Evolutionary conservation across 2,797 vertebrate species (phyloP).

Genomic region (Melanotaenia nigrans): DNA sequence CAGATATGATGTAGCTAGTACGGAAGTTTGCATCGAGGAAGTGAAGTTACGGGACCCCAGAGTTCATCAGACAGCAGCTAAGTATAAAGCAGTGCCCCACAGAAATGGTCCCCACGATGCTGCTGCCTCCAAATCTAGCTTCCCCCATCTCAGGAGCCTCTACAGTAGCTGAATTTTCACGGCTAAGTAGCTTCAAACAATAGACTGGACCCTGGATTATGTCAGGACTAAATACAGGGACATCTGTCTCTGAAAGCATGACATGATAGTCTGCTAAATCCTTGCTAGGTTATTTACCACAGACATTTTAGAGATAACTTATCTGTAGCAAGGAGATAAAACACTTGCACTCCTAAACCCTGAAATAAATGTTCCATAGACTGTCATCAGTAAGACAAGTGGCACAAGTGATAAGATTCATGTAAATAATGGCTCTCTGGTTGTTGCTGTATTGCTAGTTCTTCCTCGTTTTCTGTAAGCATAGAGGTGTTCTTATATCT

Average conservation of each 20-base stretch:
- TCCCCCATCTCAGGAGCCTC: constrained; percentile 8
- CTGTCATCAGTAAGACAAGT: constrained; percentile 20
- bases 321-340: background rate
- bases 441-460: constrained; percentile 34
- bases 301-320: background rate
- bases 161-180: constrained; percentile 43
- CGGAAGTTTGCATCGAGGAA: background rate
- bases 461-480: too few relatives aligned
- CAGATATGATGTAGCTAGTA: constrained; percentile 16
- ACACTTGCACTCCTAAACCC: constrained; percentile 8
- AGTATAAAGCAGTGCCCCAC: constrained; percentile 11
- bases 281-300: constrained; percentile 6
- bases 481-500: too few relatives aligned
- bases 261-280: constrained; percentile 32
- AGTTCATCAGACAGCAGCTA: constrained; percentile 2
- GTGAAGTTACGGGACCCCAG: background rate
- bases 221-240: constrained; percentile 46
- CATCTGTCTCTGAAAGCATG: constrained; percentile 54
- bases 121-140: constrained; percentile 20
- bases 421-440: background rate
- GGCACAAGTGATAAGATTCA: constrained; percentile 3
- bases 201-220: constrained; percentile 59
- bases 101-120: background rate
- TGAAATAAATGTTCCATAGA: constrained; percentile 22
- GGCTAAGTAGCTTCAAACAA: constrained; percentile 52